Base-by-base conservation (phyloP, 1,140 invertebrate genomes). In the Myzus persicae region DNA sequence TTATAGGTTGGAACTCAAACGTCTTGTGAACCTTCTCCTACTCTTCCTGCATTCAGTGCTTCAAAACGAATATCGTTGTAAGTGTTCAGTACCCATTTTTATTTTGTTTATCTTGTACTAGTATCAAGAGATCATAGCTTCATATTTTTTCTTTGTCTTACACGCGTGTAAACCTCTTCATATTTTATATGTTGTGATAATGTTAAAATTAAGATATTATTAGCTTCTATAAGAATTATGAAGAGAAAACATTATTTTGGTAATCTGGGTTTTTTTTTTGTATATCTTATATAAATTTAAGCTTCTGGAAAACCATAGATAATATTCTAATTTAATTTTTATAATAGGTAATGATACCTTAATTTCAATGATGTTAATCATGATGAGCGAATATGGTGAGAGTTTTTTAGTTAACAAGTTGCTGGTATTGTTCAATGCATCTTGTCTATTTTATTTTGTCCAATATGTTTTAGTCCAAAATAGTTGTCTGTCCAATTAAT, bases 1-100 rank as follows among this genome's bases (percentile, higher is more conserved):
- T 90, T 88, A 26, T 67, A 94, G 94, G 94, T 94, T 11, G 94
- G 94, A 31, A 94, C 94, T 42, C 94, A 94, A 88, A 94, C 94
- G 14, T 94, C 93, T 90, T 93, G 93, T 93, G 94, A 94, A 51
- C 93, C 93, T 36, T 94, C 94, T 31, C 94, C 94, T 40, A 93
- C 87, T 87, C 94, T 93, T 90, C 94, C 94, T 26, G 14, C 93
- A 42, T 81, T 94, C 36, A 94, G 90, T 90, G 84, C 93, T 91
- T 46, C 94, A 87, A 94, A 94, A 90, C 92, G 94, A 90, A 90
- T 94, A 42, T 90, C 93, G n/a, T 87, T 94, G 94, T 94, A 93
- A 94, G 94, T 94, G 84, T 94, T 20, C 48, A n/a, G n/a, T 76
- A 2, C 18, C 14, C 59, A 76, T 0, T 44, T 48, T 93, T 36